Base-by-base conservation (phyloP, 2,888 invertebrate species). In the Dichetophora obliterata region DNA sequence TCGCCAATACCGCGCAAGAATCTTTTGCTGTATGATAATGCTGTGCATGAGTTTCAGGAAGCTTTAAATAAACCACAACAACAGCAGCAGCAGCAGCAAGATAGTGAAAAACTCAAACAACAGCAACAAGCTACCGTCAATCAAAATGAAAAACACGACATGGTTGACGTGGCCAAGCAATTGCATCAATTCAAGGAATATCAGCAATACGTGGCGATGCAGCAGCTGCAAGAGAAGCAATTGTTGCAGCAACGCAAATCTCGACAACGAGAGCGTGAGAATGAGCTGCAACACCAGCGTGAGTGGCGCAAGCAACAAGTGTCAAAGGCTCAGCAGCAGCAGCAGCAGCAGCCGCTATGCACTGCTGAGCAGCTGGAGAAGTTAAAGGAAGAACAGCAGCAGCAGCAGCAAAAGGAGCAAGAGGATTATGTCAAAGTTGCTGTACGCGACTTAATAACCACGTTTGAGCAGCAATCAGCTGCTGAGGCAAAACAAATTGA, bases 401-500 rank as follows among this genome's bases (percentile, higher is more conserved):
- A 52, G 11, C 78, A 81, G 31, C 68, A 77, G 6, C 65, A 80
- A 6, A 52, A 80, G 19, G n/a, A n/a, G n/a, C n/a, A n/a, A n/a
- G 75, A 77, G 22, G 85, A 89, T 76, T 90, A 90, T 77, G 83
- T 85, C 31, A 89, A 90, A 83, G 83, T 90, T 70, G 90, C 90
- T 34, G 90, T 91, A 0, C 90, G 86, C 79, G 85, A 88, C 68
- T 84, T 93, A 48, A 93, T 93, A 69, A 90, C 91, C 78, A 91
- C 91, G 81, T 93, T 93, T 82, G 93, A 93, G 82, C 91, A 92
- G 82, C 92, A 91, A n/a, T 90, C 90, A n/a, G 88, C 91, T 85
- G 91, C 92, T 0, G 78, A 71, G 9, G 77, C 75, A 5, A 76
- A 80, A 68, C 79, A 81, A 75, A 22, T 77, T 84, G 76, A 72